A percentile compares a stretch with the other conserved stretches of the same genome.
Evolutionary conservation across 1,140 invertebrate species (phyloP).

Genomic region (Drosophila quadrilineata): DNA sequence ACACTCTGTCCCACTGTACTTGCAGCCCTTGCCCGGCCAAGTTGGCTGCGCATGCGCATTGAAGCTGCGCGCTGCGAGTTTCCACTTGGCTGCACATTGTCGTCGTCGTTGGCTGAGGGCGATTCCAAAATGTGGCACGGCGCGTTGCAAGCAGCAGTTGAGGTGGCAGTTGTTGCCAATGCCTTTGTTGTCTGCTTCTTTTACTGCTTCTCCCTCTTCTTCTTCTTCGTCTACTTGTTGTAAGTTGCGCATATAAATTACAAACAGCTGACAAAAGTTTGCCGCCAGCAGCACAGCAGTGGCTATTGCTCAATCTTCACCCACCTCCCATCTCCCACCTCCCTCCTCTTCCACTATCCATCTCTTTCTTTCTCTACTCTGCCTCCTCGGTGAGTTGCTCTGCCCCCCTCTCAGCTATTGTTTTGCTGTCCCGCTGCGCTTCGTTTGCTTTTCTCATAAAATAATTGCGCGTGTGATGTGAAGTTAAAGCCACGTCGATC

Average conservation of each 20-base stretch:
- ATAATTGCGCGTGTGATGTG: constrained; percentile 78
- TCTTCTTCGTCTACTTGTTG: no score
- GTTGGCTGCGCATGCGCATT: constrained; percentile 61
- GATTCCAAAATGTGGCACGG: neutral
- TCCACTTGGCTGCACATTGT: constrained; percentile 60
- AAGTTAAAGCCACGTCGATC: constrained; percentile 37
- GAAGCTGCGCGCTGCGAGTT: constrained; percentile 70
- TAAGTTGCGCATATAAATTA: constrained; percentile 76
- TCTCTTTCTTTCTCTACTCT: no score
- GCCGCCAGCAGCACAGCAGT: constrained; percentile 42
- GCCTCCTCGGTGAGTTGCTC: no score
- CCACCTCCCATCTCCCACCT: neutral
- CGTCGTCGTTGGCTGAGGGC: constrained; percentile 31
- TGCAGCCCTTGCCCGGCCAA: constrained; percentile 17
- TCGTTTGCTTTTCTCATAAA: constrained; percentile 73
- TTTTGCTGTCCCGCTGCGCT: constrained; percentile 39
- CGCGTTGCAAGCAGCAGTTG: constrained; percentile 21
- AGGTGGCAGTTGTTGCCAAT: constrained; percentile 11
- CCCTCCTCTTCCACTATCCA: neutral
- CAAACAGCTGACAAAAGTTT: constrained; percentile 76
- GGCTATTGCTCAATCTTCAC: constrained; percentile 15
- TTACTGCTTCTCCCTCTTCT: no score
- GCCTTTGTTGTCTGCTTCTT: neutral
- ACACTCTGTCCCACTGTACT: no score
- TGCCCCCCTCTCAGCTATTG: constrained; percentile 29